Evolutionary conservation across 1,140 invertebrate genomes (phyloP), one percentile per base, ranked within the genome.

Genomic region (Drosophila ambigua): DNA sequence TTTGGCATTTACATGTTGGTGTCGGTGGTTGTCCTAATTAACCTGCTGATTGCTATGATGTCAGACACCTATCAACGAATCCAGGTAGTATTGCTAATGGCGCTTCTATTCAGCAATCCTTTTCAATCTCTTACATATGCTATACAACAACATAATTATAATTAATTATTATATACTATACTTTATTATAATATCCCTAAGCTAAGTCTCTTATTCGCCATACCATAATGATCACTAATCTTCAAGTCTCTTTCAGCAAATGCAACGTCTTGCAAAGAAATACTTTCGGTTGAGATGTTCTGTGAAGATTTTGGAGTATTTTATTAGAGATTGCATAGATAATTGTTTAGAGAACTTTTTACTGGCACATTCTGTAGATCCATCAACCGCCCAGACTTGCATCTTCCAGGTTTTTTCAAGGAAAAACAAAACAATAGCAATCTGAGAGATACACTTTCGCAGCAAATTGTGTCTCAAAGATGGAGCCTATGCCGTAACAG

Each of bases 1-100:
- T 96, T 96, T 92, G 96, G 96, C 59, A 96, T 98, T 84, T 99
- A 99, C 94, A 98, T 99, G 97, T 94, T 99, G 95, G 98, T 99
- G 62, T 99, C 98, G 54, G 96, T 99, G 69, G 97, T 99, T 89
- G 99, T 99, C 58, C 95, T 99, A 64, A 99, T 99, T 93, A 99
- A 99, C 94, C 95, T 99, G 62, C 95, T 99, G 82, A 99, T 99
- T 95, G 99, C 99, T 94, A 99, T 99, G 99, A 99, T 99, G 98
- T 98, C 98, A 90, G 98, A 99, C 94, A 99, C 99, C 28, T 99
- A 99, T 93, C 98, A 99, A 92, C 94, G 98, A 84, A 99, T 99
- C 92, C 96, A 99, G 94, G 97, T 96, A 95, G 90, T 91, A 91
- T 91, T 85, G 79, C 82, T 82, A 82, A 85, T 63, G 52, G 74